Percentiles rank a stretch among this genome's conserved stretches.
Conservation (phyloP, 1,140 invertebrate genomes). For the Mactra quadrangularis region DNA sequence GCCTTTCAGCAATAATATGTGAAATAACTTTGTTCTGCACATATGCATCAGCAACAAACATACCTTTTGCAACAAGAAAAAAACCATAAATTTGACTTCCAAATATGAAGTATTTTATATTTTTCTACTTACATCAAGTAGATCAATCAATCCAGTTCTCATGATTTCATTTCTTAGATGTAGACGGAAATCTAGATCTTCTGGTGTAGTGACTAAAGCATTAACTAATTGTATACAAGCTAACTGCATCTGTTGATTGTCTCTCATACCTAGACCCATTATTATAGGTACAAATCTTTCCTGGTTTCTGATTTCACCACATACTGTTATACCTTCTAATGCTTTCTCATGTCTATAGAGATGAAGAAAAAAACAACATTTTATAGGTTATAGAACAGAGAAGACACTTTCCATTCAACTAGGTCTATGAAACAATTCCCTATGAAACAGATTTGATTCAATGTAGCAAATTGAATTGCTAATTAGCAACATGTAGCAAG, state of each 20-base stretch:
- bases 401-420: too few species aligned
- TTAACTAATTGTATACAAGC: conserved; percentile 96
- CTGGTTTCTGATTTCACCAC: conserved; percentile 90
- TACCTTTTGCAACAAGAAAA: too few species aligned
- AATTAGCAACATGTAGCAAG: too few species aligned
- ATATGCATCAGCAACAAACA: too few species aligned
- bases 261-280: conserved; percentile 90
- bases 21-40: too few species aligned
- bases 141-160: conserved; percentile 93
- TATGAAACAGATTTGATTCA: too few species aligned
- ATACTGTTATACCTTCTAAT: conserved; percentile 95
- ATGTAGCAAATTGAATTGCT: too few species aligned
- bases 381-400: too few species aligned
- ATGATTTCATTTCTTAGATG: conserved; percentile 98
- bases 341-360: conserved; percentile 91
- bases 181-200: conserved; percentile 96
- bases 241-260: conserved; percentile 90
- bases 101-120: too few species aligned
- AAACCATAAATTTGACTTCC: too few species aligned
- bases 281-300: conserved; percentile 95
- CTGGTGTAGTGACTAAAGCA: conserved; percentile 94
- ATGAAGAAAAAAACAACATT: conserved; percentile 5
- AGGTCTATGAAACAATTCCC: too few species aligned
- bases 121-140: conserved; percentile 88
- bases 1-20: too few species aligned